Evolutionary conservation across 2,113 vertebrate species (phyloP), one percentile per base, ranked within the genome.

Genomic region (Ptychochromis oligacanthus): DNA sequence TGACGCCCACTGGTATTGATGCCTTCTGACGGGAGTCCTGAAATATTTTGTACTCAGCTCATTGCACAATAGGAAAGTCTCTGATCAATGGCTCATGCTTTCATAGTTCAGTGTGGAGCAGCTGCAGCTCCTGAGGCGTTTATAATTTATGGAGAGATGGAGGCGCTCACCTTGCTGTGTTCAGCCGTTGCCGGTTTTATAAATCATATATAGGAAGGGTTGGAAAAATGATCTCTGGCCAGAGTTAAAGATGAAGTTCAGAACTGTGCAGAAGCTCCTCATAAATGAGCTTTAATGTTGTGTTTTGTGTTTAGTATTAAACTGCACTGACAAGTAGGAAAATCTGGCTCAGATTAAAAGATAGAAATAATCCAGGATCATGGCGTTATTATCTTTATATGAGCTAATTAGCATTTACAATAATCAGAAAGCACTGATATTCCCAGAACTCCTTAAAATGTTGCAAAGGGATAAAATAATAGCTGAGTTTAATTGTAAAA

Each of bases 41-140:
- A 84, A 83, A 85, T 80, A 83, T 81, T 76, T 79, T 31, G 59
- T 13, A 11, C 54, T 82, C 58, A 7, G 62, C 57, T 84, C 54
- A 12, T 67, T 75, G 82, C 67, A 56, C 78, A 58, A 34, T 10
- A 57, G 77, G 28, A 56, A 56, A 15, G 18, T 65, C 83, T 87
- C 80, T 87, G 84, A 91, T 90, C 84, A 46, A 87, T 77, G 75
- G 61, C 80, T 84, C 43, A 0, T 40, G 82, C 61, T 84, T 77
- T 83, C 82, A 81, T 20, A 58, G 84, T 55, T 79, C 75, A 72
- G 81, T 1, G 17, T 46, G 0, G 77, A 82, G 84, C 87, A 88
- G 88, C 89, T 88, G 89, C 75, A 86, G 80, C 89, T 86, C 88
- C 86, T 4, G 49, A 84, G 78, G 82, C 62, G 3, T 75, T 75